Evolutionary conservation across 2,797 vertebrate species (phyloP).

Genomic region (Odontamblyopus rebecca): DNA sequence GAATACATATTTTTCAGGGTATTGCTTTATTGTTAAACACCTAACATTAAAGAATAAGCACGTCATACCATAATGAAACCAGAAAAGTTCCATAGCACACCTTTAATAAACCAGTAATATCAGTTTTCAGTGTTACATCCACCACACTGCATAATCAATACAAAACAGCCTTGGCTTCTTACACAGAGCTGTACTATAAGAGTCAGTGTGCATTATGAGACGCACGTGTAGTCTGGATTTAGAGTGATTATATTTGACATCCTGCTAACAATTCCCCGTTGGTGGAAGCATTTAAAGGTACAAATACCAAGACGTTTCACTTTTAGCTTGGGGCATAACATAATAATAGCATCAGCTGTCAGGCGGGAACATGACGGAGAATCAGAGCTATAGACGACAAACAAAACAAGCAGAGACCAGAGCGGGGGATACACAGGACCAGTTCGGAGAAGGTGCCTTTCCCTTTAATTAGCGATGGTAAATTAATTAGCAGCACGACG

Average conservation of each 20-base stretch:
- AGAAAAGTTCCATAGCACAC: no score
- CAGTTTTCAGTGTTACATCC: neutral
- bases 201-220: slow-evolving; percentile 20
- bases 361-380: slow-evolving; percentile 52
- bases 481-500: slow-evolving; percentile 77
- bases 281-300: slow-evolving; percentile 66
- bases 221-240: slow-evolving; percentile 38
- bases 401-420: slow-evolving; percentile 20
- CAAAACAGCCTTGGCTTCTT: neutral
- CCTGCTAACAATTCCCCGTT: slow-evolving; percentile 64
- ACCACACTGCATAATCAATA: no score
- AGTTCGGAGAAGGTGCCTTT: slow-evolving; percentile 73
- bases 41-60: no score
- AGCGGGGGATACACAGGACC: slow-evolving; percentile 33
- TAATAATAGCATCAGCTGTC: slow-evolving; percentile 66
- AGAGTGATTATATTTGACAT: slow-evolving; percentile 67
- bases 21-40: no score
- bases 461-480: slow-evolving; percentile 75
- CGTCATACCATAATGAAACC: no score
- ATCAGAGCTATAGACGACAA: slow-evolving; percentile 31
- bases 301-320: slow-evolving; percentile 66
- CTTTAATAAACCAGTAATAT: neutral
- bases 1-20: no score
- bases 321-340: slow-evolving; percentile 57
- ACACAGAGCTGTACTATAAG: neutral